Evolutionary conservation across 2,797 vertebrate species (phyloP).

Genomic region (Sparus aurata): DNA sequence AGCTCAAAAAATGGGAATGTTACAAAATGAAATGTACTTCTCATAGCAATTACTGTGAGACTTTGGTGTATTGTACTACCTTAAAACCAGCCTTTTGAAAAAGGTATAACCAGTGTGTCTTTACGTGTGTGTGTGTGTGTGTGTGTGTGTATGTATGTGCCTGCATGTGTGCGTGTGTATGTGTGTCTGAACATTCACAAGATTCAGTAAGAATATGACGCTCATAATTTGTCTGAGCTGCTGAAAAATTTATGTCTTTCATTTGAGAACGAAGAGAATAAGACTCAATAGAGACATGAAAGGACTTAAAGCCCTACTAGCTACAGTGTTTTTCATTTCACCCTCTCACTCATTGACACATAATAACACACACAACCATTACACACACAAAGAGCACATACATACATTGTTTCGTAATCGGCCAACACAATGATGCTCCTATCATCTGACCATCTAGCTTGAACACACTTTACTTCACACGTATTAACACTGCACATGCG

Average conservation of each 20-base stretch:
- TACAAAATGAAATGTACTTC: constrained; percentile 3
- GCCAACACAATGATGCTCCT: neutral
- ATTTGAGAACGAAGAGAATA: constrained; percentile 14
- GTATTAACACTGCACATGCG: constrained; percentile 11
- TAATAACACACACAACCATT: neutral
- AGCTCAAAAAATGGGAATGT: constrained; percentile 7
- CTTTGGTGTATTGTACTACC: constrained; percentile 2
- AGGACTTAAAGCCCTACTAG: constrained; percentile 3
- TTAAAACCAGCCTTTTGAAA: constrained; percentile 7
- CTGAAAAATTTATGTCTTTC: constrained; percentile 46
- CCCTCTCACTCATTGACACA: constrained; percentile 2
- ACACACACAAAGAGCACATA: neutral
- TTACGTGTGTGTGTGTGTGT: neutral
- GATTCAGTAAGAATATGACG: constrained; percentile 9
- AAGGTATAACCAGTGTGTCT: constrained; percentile 1
- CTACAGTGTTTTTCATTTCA: constrained; percentile 12
- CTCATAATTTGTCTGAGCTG: constrained; percentile 36
- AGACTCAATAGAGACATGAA: constrained; percentile 20
- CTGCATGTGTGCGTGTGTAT: neutral
- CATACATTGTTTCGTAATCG: neutral
- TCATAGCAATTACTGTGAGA: neutral
- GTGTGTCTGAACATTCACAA: neutral
- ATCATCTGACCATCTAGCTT: constrained; percentile 7
- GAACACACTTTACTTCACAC: constrained; percentile 1
- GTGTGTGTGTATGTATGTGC: neutral